phyloP scores from a whole-genome alignment of 2,113 vertebrate species.

The Suricata suricatta region DNA sequence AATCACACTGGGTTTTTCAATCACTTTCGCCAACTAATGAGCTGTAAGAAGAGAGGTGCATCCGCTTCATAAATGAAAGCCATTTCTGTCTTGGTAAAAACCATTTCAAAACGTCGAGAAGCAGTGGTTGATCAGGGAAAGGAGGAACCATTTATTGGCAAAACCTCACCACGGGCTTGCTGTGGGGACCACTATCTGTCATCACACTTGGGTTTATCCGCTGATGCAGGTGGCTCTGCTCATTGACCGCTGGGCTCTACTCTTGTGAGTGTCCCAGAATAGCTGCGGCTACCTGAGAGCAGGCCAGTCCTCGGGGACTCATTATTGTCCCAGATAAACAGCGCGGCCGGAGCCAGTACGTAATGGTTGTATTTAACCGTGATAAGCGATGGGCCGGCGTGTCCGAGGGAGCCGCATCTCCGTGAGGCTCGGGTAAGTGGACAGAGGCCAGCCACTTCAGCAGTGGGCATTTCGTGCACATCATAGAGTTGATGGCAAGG shows the following conservation, averaged over 20 bases:
- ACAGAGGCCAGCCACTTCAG: not conserved
- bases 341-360: constrained; percentile 73
- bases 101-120: not conserved
- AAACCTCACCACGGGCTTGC: not conserved
- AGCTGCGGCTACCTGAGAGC: constrained; percentile 83
- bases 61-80: not conserved
- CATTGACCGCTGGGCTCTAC: constrained; percentile 76
- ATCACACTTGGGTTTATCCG: constrained; percentile 52
- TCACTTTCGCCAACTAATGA: not conserved
- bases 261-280: constrained; percentile 82
- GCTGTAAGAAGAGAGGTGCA: not conserved
- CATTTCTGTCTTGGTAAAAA: constrained; percentile 13
- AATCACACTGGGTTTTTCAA: not conserved
- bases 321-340: constrained; percentile 83
- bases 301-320: constrained; percentile 77
- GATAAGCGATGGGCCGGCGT: constrained; percentile 75
- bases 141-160: not conserved
- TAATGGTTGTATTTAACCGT: constrained; percentile 84
- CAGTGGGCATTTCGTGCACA: not conserved
- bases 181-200: constrained; percentile 21
- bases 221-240: constrained; percentile 49
- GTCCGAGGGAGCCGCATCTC: constrained; percentile 65
- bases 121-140: not conserved
- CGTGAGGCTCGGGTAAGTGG: not conserved
- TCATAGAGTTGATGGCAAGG: not conserved